Conservation (phyloP, 2,797 vertebrate genomes). For the Glossophaga mutica region DNA sequence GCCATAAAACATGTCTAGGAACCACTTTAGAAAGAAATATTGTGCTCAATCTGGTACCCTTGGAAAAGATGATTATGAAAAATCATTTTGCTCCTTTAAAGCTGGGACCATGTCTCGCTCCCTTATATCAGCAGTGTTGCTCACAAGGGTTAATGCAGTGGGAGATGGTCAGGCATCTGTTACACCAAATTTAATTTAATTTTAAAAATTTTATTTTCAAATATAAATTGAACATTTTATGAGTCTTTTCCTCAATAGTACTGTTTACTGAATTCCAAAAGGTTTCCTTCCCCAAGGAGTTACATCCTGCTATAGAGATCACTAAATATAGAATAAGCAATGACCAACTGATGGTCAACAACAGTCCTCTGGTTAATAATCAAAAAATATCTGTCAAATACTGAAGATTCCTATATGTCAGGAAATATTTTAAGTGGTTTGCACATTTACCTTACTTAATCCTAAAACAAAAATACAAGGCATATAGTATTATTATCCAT, state of each 20-base stretch:
- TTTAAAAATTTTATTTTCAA: constrained; percentile 30
- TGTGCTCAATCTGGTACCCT: background rate
- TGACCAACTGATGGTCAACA: background rate
- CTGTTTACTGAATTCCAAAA: background rate
- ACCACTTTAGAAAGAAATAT: background rate
- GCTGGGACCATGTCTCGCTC: background rate
- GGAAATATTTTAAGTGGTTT: background rate
- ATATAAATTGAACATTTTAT: background rate
- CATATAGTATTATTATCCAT: background rate
- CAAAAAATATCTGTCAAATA: background rate
- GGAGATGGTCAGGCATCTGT: background rate
- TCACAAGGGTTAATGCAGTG: background rate
- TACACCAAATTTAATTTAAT: background rate
- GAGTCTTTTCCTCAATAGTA: background rate
- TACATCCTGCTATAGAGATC: background rate
- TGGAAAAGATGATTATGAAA: background rate
- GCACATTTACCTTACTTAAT: background rate
- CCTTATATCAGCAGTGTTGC: background rate
- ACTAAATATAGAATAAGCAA: background rate
- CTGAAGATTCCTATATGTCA: background rate
- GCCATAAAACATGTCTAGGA: background rate
- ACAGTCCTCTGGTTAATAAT: background rate
- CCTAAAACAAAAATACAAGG: constrained; percentile 5
- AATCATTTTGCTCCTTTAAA: background rate
- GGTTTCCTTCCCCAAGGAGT: background rate